Base-by-base conservation (phyloP, 2,797 vertebrate genomes). In the Danio tinwini region DNA sequence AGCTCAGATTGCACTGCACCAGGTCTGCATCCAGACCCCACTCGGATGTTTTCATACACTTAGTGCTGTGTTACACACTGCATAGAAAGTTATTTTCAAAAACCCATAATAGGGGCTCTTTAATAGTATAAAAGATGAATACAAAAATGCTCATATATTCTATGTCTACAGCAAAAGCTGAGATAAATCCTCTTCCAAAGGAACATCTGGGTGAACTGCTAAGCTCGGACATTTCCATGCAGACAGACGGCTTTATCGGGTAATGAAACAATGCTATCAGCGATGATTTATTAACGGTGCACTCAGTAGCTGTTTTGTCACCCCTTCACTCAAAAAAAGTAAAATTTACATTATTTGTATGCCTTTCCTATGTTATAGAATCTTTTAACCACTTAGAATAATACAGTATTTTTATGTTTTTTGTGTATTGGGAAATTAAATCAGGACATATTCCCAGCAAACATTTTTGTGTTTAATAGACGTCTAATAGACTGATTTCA, bases 181-280 rank as follows among this genome's bases (percentile, higher is more conserved):
- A 64, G 17, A 49, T 92, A 17, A 92, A 89, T 78, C 92, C 93
- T 76, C 81, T 89, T 19, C 75, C 80, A 19, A 89, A 88, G 53
- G 87, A 90, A 21, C 83, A 21, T 50, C 74, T 93, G 17, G 84
- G 74, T 69, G 87, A 94, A 67, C 84, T 95, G 42, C 11, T 93
- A 6, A 87, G 47, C 17, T 91, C 94, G 17, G 90, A 92, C 5
- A 86, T 94, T 82, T 88, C 87, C 5, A 14, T 94, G 65, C 87
- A 91, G 45, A 90, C 87, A 4, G 92, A 94, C n/a, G 93, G 93
- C 63, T 92, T 86, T 59, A 49, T 85, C 49, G 92, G 94, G 94
- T 94, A 91, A 77, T 59, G 5, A 58, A 56, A 3, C 21, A 58
- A 72, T 44, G 7, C 40, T 40, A 56, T 68, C 19, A 39, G 5